Base-by-base conservation (phyloP, 2,113 vertebrate species). In the Phaethon lepturus region DNA sequence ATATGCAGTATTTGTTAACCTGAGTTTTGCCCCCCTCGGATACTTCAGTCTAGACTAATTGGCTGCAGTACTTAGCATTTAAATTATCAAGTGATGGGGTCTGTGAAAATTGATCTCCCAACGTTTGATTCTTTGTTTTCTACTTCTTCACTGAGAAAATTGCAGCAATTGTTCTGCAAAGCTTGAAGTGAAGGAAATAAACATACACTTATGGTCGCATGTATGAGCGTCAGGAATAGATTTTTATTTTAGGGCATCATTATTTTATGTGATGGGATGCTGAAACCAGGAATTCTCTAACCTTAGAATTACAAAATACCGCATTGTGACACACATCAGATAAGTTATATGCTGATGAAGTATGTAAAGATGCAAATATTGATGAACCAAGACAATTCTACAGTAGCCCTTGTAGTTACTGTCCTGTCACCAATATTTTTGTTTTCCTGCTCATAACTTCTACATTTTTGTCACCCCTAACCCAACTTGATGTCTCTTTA, bases 11-110 rank as follows among this genome's bases (percentile, higher is more conserved):
- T 93, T 97, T 88, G 78, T 90, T 97, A 97, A 93, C 92, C 94
- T 96, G 81, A 96, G 84, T 95, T 88, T 92, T 95, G 93, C 59
- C 86, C 93, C 92, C 22, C 44, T 94, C 75, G 77, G 83, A 81
- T 97, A 76, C 88, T 93, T 86, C 79, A 77, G 80, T 94, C 87
- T 96, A 83, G 90, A 95, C 92, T 95, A 96, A 95, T 95, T 91
- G 86, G 72, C 94, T 97, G 69, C 60, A 85, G 49, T 77, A 92
- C 81, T 94, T 95, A 91, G 81, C 86, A 93, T 97, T 96, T 95
- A 93, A 97, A 97, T 96, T 86, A 92, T 63, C 88, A 68, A 84
- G 80, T 8, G 4, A 56, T 80, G 29, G 49, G 75, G 74, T 84
- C 88, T 71, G 17, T 93, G 88, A 75, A 95, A 92, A 97, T 91